Conservation (phyloP, 2,113 vertebrate genomes). For the Microtus pennsylvanicus region DNA sequence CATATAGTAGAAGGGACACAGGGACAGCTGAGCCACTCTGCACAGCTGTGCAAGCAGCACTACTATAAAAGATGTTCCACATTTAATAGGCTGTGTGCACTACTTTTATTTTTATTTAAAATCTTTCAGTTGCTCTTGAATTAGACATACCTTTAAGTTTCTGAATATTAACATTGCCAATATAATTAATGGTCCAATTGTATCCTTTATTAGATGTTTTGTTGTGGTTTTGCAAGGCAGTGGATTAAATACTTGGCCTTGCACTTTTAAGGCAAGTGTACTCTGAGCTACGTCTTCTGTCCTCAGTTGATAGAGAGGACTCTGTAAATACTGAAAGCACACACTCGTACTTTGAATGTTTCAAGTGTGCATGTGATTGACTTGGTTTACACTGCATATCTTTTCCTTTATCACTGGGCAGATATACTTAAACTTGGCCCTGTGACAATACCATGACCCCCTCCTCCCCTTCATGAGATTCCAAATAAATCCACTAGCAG, state of each 20-base stretch:
- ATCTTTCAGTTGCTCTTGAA: not conserved
- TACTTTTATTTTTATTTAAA: not conserved
- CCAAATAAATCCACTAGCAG: not conserved
- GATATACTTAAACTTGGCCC: not conserved
- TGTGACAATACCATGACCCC: not conserved
- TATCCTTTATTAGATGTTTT: not conserved
- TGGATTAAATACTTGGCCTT: not conserved
- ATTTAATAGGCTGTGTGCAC: not conserved
- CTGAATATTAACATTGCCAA: not conserved
- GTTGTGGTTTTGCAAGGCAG: not conserved
- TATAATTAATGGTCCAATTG: not conserved
- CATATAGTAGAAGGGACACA: rapidly evolving
- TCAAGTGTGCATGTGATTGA: not conserved
- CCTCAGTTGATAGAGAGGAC: not conserved
- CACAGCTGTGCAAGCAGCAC: not conserved
- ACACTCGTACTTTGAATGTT: rapidly evolving
- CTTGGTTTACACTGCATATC: not conserved
- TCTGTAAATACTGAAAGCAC: not conserved
- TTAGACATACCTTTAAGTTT: not conserved
- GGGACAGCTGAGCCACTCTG: not conserved
- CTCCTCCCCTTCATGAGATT: not conserved
- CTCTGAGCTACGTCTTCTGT: not conserved
- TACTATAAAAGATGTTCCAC: not conserved
- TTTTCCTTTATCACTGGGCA: too few relatives aligned
- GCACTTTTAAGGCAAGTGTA: not conserved